phyloP scores from a whole-genome alignment of 1,140 invertebrate species.

The Scaptomyza graminum region DNA sequence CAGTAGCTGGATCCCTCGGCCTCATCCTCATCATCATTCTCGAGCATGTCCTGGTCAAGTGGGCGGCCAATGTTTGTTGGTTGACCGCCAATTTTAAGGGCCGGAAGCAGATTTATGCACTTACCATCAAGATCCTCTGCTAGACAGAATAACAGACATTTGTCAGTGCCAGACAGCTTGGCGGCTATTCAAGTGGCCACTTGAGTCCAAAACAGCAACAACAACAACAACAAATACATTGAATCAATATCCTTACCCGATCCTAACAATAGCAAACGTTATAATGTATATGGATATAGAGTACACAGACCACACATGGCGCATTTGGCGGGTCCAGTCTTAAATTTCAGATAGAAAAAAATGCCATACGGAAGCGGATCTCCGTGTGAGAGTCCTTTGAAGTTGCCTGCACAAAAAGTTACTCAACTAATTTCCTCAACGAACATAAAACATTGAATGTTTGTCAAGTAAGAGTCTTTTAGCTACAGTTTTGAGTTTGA shows the following conservation, averaged over 20 bases:
- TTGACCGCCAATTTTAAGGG: slow-evolving; percentile 61
- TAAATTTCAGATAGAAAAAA: slow-evolving; percentile 5
- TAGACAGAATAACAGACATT: slow-evolving; percentile 22
- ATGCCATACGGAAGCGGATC: slow-evolving; percentile 40
- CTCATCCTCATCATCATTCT: not conserved
- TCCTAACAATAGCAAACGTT: not conserved
- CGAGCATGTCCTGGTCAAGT: slow-evolving; percentile 46
- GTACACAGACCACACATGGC: slow-evolving; percentile 35
- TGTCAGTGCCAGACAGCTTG: slow-evolving; percentile 63
- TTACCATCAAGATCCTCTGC: too few species aligned
- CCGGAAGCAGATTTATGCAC: slow-evolving; percentile 50
- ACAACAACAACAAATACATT: slow-evolving; percentile 53
- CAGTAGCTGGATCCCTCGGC: slow-evolving; percentile 18
- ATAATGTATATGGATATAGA: too few species aligned
- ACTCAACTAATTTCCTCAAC: not conserved
- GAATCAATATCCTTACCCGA: slow-evolving; percentile 3
- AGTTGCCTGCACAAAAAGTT: slow-evolving; percentile 11
- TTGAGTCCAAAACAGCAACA: slow-evolving; percentile 18
- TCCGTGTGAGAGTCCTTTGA: slow-evolving; percentile 33
- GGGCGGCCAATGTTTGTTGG: slow-evolving; percentile 62
- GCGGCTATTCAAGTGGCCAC: slow-evolving; percentile 72
- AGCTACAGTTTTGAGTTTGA: not conserved
- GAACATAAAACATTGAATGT: not conserved
- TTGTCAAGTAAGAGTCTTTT: not conserved
- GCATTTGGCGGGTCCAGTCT: slow-evolving; percentile 8